A percentile compares a stretch with the other conserved stretches of the same genome.
phyloP scores from a whole-genome alignment of 2,797 vertebrate species.

The Muscicapa comitata region DNA sequence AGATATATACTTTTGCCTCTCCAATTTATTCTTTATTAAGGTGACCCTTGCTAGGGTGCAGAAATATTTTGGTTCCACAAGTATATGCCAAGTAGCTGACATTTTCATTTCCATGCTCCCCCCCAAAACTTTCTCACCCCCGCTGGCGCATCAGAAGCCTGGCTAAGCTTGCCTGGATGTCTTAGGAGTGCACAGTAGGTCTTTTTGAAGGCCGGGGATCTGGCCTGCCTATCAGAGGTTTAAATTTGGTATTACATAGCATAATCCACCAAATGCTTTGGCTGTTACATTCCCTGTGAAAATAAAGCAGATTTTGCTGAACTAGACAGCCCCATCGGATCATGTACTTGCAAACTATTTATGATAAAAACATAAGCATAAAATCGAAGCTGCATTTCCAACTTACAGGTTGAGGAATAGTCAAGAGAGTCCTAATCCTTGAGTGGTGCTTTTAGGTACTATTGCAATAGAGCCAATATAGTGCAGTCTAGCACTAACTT shows the following conservation, averaged over 20 bases:
- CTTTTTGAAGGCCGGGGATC: slow-evolving; percentile 15
- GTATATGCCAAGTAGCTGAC: background rate
- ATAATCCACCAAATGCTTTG: slow-evolving; percentile 41
- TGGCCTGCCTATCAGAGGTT: background rate
- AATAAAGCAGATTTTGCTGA: slow-evolving; percentile 31
- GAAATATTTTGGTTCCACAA: background rate
- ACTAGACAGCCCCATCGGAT: background rate
- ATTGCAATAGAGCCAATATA: background rate
- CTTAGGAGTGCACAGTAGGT: background rate
- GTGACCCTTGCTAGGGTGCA: background rate
- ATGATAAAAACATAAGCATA: background rate
- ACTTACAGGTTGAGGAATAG: background rate
- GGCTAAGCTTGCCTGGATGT: background rate
- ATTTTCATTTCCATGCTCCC: background rate
- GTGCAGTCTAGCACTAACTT: background rate
- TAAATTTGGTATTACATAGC: slow-evolving; percentile 22
- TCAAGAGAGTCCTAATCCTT: background rate
- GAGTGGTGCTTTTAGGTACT: background rate
- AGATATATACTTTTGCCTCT: background rate
- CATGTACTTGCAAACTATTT: background rate
- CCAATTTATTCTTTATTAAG: background rate
- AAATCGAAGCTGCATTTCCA: background rate
- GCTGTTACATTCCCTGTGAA: background rate
- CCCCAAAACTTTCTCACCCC: background rate
- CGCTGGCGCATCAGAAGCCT: background rate